Conservation (phyloP, 2,888 invertebrate genomes). For the Lysandra bellargus region DNA sequence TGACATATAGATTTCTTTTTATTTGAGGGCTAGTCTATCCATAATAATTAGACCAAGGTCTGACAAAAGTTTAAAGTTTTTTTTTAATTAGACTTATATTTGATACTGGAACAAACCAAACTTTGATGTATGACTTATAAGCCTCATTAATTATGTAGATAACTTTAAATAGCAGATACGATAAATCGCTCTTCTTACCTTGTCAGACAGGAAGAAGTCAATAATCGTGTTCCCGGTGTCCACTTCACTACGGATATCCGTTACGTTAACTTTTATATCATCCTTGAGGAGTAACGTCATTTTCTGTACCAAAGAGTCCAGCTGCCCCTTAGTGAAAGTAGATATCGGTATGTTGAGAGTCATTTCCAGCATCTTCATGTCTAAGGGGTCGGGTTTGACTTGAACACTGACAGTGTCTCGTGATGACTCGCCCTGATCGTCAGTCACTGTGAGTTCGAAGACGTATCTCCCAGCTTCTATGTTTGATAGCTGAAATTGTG, state of each 20-base stretch:
- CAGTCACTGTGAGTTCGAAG: slow-evolving; percentile 93
- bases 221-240: slow-evolving; percentile 83
- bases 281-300: slow-evolving; percentile 89
- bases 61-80: no score
- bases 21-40: no score
- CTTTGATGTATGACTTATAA: no score
- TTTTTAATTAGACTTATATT: no score
- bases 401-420: slow-evolving; percentile 91
- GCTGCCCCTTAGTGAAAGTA: slow-evolving; percentile 79
- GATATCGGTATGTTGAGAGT: slow-evolving; percentile 87
- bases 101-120: no score
- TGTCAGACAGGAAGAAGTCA: slow-evolving; percentile 84
- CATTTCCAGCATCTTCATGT: slow-evolving; percentile 89
- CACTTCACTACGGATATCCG: slow-evolving; percentile 80
- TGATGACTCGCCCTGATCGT: slow-evolving; percentile 92
- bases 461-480: slow-evolving; percentile 93
- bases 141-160: no score
- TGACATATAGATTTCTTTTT: slow-evolving; percentile 39
- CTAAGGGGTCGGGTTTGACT: slow-evolving; percentile 88
- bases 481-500: slow-evolving; percentile 83
- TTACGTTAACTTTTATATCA: slow-evolving; percentile 82
- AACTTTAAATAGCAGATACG: no score
- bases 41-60: no score
- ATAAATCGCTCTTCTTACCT: slow-evolving; percentile 56
- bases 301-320: slow-evolving; percentile 89